Conservation (phyloP, 1,140 invertebrate genomes). For the Microvelia longipes region DNA sequence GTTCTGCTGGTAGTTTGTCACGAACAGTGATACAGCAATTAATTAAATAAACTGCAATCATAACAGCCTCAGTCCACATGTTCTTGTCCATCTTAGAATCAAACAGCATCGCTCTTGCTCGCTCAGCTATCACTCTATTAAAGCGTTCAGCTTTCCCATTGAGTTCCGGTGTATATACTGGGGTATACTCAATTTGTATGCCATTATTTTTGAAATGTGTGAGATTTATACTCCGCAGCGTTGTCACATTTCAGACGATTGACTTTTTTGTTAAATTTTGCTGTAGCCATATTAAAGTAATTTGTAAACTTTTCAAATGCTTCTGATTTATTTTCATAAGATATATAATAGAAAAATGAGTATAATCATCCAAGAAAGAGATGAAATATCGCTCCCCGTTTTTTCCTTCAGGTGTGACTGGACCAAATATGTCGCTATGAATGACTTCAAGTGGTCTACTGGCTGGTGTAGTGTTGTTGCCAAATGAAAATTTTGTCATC, state of each 20-base stretch:
- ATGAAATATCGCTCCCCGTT: background rate
- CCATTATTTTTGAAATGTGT: slow-evolving; percentile 21
- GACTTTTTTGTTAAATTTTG: background rate
- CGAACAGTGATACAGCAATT: slow-evolving; percentile 11
- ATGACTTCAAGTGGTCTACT: background rate
- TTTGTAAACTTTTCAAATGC: background rate
- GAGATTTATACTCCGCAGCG: slow-evolving; percentile 1
- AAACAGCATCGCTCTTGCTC: slow-evolving; percentile 23
- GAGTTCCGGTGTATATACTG: slow-evolving; percentile 23
- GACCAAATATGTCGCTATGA: background rate
- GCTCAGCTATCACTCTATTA: slow-evolving; percentile 24
- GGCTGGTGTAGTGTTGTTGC: background rate
- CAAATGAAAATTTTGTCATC: background rate
- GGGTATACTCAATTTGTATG: slow-evolving; percentile 23
- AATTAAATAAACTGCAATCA: slow-evolving; percentile 7
- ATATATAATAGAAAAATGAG: background rate
- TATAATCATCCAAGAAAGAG: background rate
- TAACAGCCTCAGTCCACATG: slow-evolving; percentile 27
- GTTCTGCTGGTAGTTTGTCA: slow-evolving; percentile 9
- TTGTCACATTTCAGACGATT: background rate
- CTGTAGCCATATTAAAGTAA: background rate
- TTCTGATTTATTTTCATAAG: background rate
- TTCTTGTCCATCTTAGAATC: slow-evolving; percentile 17
- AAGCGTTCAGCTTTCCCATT: slow-evolving; percentile 28
- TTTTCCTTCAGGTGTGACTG: background rate